Evolutionary conservation across 1,140 invertebrate species (phyloP), one percentile per base, ranked within the genome.

Genomic region (Anastrepha ludens): DNA sequence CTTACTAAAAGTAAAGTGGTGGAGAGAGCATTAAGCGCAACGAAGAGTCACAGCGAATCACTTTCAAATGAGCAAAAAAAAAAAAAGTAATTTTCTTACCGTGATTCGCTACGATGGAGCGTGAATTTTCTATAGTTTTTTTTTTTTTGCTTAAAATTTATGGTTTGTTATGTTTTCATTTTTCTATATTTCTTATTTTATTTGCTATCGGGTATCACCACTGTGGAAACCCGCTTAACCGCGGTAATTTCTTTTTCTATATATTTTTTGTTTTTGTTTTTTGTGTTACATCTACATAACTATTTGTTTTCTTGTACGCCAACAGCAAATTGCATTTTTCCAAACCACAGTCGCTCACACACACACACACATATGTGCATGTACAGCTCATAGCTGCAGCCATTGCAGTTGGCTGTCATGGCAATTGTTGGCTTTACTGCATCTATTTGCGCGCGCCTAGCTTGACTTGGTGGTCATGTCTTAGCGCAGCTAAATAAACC

Each of bases 31-130:
- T 55, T 47, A 81, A 81, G 74, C 74, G 47, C 74, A 81, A 81
- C 47, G 74, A 81, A 81, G 44, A 81, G 11, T 81, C 50, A n/a
- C 47, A 81, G n/a, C 47, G 74, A 81, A 81, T 20, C 74, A 81
- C 74, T 55, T 81, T 81, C n/a, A 13, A 81, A 47, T 47, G 47
- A 55, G 47, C 15, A 47, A 15, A 74, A 41, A 41, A 70, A 41
- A 70, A 70, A 44, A 74, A 4, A 8, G 41, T 62, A 62, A 55
- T 81, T 20, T n/a, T 55, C n/a, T 8, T 13, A 55, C 44, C 47
- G 17, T 9, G 4, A 81, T 81, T 81, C 50, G 74, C 74, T 55
- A 55, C 47, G 20, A 3, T 58, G 74, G 20, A 55, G 47, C 74
- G 74, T 47, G 17, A 67, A 67, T 8, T 67, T 67, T 67, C 11